Base-by-base conservation (phyloP, 2,888 invertebrate species). In the Tenthredo amoena region DNA sequence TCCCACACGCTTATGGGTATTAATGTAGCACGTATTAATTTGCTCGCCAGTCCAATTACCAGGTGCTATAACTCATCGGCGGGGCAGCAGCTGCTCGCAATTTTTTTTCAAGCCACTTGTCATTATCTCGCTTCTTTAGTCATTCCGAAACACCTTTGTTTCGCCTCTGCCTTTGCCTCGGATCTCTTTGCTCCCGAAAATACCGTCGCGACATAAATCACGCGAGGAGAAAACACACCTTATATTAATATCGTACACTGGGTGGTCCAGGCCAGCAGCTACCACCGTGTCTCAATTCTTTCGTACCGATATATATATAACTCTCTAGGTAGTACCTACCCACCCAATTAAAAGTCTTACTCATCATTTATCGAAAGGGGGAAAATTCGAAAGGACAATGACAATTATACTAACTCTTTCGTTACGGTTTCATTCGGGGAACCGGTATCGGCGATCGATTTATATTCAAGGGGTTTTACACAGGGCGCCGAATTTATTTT, bases 161-260 rank as follows among this genome's bases (percentile, higher is more conserved):
- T 79, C 84, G 72, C 47, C 88, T 86, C 88, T 87, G 81, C 85
- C 86, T 87, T 10, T 12, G 26, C n/a, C 77, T 18, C 87, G 87
- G 87, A 88, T 88, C 87, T 87, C 87, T 88, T 86, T 86, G 87
- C 86, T 87, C 86, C 77, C 85, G 65, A 77, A 81, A 74, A 85
- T 86, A 87, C 74, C 31, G 40, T 58, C 21, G 81, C 62, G 83
- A 50, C 34, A 47, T 68, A 68, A 68, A 83, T 83, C 83, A 83
- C 47, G 18, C 43, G 47, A 71, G 62, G 83, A 71, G 83, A 83
- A 65, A 47, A 83, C 68, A 15, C 15, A 26, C 21, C 15, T 68
- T 65, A n/a, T 83, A 83, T 47, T 83, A 83, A 83, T 47, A 83
- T 68, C 68, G 10, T 77, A 2, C 72, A 26, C 81, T 62, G 81